These are phyloP conservation scores for Florisuga fusca DNA, from an alignment of 2,797 vertebrate genomes.

Conservation along the genomic window DNA sequence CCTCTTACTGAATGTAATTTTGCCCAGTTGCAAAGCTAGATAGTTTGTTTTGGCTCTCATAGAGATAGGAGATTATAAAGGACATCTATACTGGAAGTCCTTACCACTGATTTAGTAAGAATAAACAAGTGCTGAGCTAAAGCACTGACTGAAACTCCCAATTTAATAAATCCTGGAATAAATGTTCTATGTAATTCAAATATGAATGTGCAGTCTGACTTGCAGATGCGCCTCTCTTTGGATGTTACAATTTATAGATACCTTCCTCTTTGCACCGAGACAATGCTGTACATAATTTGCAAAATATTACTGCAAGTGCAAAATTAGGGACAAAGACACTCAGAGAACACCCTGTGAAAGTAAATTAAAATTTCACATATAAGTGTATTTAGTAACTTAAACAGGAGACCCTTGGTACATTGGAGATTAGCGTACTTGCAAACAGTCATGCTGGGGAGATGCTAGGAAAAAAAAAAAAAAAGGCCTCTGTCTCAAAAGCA, in stretches of 20 bases:
- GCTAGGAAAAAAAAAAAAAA: background rate
- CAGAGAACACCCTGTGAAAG: background rate
- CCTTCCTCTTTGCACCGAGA: background rate
- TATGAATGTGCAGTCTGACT: background rate
- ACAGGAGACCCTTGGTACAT: background rate
- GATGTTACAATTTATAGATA: background rate
- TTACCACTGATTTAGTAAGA: background rate
- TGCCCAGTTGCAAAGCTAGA: background rate
- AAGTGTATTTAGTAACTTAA: background rate
- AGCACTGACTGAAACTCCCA: background rate
- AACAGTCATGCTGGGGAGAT: background rate
- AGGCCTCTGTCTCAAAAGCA: background rate
- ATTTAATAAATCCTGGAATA: slow-evolving; percentile 12
- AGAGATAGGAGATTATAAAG: background rate
- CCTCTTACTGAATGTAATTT: background rate
- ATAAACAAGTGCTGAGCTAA: background rate
- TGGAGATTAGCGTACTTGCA: background rate
- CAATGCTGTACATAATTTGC: background rate
- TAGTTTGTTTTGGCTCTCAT: background rate
- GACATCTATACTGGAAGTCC: background rate
- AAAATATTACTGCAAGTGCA: background rate
- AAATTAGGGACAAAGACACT: background rate
- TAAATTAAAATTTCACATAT: background rate
- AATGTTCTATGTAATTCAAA: background rate
- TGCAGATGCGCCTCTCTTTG: background rate